phyloP scores from a whole-genome alignment of 1,140 invertebrate species.

The Varroa destructor region DNA sequence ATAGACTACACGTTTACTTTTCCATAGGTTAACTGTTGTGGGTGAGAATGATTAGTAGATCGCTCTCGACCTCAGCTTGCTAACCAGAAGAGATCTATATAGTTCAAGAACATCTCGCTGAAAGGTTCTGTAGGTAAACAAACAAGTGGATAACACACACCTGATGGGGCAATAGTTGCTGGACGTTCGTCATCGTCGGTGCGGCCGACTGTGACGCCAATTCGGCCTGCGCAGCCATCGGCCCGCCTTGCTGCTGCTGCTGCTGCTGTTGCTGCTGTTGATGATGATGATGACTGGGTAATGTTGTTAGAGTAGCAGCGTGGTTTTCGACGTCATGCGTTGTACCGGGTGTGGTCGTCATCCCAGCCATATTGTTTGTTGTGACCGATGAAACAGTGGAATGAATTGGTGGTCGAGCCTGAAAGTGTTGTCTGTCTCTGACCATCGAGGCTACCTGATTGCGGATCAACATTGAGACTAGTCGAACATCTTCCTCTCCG shows the following conservation, averaged over 20 bases:
- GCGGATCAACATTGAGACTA: slow-evolving; percentile 71
- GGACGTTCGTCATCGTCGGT: slow-evolving; percentile 20
- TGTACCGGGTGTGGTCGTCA: slow-evolving; percentile 39
- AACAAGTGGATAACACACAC: too few relatives aligned
- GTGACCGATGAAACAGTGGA: slow-evolving; percentile 32
- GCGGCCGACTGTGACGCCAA: slow-evolving; percentile 8
- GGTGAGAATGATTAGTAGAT: too few relatives aligned
- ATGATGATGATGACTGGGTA: not conserved
- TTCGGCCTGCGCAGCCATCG: not conserved
- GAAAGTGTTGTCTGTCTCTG: slow-evolving; percentile 45
- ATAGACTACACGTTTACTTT: too few relatives aligned
- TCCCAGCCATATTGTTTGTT: slow-evolving; percentile 29
- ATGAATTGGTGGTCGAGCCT: slow-evolving; percentile 31
- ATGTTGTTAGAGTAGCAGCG: slow-evolving; percentile 37
- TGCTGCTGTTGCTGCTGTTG: not conserved
- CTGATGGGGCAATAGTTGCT: not conserved
- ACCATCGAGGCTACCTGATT: slow-evolving; percentile 57
- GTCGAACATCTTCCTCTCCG: slow-evolving; percentile 74
- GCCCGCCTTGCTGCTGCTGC: slow-evolving; percentile 29
- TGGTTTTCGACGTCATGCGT: slow-evolving; percentile 42
- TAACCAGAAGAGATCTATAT: too few relatives aligned
- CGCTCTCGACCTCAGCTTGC: too few relatives aligned
- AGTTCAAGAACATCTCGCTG: too few relatives aligned
- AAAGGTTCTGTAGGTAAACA: too few relatives aligned
- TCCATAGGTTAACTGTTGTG: too few relatives aligned